Base-by-base conservation (phyloP, 1,140 invertebrate genomes). In the Drosophila baimaii region DNA sequence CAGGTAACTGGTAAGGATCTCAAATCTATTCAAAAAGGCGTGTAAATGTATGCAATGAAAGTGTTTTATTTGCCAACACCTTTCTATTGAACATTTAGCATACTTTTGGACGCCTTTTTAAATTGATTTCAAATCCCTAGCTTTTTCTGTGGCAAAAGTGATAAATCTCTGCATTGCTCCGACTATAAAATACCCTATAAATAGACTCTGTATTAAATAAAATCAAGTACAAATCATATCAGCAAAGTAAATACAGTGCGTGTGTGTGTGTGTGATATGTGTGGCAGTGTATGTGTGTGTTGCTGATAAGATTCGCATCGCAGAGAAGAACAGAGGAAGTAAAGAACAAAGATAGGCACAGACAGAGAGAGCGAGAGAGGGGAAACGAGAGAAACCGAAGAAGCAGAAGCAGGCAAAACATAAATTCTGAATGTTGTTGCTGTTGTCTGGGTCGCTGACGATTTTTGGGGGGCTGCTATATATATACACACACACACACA, bases 391-490 rank as follows among this genome's bases (percentile, higher is more conserved):
- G 56, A 78, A 46, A 56, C 37, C 76, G 27, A 47, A 47, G 57
- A 35, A 31, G 59, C 41, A 49, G 33, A 31, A 57, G 41, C 63
- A 77, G 75, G 68, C 59, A 84, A 63, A 83, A 74, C 78, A 83
- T 82, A 59, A 78, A 75, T 64, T 78, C 37, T 68, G 46, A 61
- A 54, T 80, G 64, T 58, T 82, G 55, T 70, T 82, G 56, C 44
- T 82, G 64, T 80, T 85, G 82, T 85, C 78, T 83, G 81, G 72
- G 81, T 83, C 81, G 76, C 62, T 79, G 69, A 79, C 61, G 68
- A 51, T 78, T 66, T 56, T 71, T 70, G 41, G 54, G 70, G 56
- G 56, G 33, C 17, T 74, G 66, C 47, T 43, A 47, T 54, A 73
- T 73, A 44, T 13, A 33, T 17, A 44, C 15, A 39, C 19, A 62